phyloP scores from a whole-genome alignment of 2,797 vertebrate species.

The Spea hammondii region DNA sequence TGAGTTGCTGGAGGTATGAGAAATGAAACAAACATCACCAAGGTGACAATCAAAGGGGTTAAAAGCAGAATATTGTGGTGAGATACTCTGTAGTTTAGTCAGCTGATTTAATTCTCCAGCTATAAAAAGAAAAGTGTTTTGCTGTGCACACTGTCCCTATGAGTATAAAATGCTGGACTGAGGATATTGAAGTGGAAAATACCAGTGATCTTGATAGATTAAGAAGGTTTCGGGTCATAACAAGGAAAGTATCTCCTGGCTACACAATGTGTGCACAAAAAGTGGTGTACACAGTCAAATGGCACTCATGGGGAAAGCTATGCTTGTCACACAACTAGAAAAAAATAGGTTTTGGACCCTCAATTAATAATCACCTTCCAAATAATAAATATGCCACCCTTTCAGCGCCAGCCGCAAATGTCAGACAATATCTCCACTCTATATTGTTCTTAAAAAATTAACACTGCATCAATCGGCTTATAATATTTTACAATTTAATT shows the following conservation, averaged over 20 bases:
- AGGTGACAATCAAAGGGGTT: no score
- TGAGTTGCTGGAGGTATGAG: no score
- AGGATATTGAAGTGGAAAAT: constrained; percentile 25
- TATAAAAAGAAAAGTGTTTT: neutral
- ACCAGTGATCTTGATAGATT: constrained; percentile 39
- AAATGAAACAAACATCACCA: no score
- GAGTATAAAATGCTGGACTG: constrained; percentile 1
- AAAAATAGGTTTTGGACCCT: no score
- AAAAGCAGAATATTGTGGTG: no score
- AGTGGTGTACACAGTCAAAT: neutral
- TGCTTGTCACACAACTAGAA: neutral
- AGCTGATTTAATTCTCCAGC: neutral
- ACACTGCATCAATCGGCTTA: no score
- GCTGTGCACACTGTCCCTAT: neutral
- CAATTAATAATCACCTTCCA: no score
- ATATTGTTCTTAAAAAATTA: neutral
- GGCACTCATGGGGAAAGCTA: neutral
- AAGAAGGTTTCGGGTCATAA: constrained; percentile 42
- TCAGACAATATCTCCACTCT: neutral
- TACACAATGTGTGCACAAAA: constrained; percentile 20
- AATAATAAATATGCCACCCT: neutral
- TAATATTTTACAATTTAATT: no score
- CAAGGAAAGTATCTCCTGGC: constrained; percentile 13
- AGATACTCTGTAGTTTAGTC: neutral
- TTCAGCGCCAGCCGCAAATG: neutral